Conservation (phyloP, 2,888 invertebrate species). For the Polietes domitor region DNA sequence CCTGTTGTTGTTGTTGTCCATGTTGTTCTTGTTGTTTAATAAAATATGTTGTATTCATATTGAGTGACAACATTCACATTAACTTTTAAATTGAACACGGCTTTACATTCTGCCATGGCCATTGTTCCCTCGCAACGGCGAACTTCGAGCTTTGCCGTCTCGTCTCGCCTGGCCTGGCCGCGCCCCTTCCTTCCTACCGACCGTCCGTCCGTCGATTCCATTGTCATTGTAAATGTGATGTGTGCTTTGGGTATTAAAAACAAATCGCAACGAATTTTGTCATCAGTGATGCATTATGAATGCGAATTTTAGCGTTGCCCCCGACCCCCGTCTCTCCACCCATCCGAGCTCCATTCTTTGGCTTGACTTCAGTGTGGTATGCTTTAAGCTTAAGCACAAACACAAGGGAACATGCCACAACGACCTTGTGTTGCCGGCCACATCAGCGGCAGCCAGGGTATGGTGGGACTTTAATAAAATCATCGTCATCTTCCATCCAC, state of each 20-base stretch:
- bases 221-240: slow-evolving; percentile 61
- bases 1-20: slow-evolving; percentile 24
- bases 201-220: slow-evolving; percentile 14
- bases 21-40: slow-evolving; percentile 44
- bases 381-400: slow-evolving; percentile 53
- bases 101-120: slow-evolving; percentile 17
- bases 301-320: slow-evolving; percentile 48
- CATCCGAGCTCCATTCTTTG: not conserved
- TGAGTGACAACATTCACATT: slow-evolving; percentile 60
- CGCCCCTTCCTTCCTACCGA: not conserved
- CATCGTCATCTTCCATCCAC: not conserved
- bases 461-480: slow-evolving; percentile 14
- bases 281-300: slow-evolving; percentile 66
- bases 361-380: not conserved
- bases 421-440: slow-evolving; percentile 30
- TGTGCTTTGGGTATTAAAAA: slow-evolving; percentile 66
- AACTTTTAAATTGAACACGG: slow-evolving; percentile 50
- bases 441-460: not conserved
- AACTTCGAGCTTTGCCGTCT: not conserved
- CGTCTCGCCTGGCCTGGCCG: not conserved
- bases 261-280: slow-evolving; percentile 66
- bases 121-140: not conserved
- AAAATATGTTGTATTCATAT: slow-evolving; percentile 59
- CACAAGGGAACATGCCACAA: not conserved
- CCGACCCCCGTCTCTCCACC: not conserved